phyloP scores from a whole-genome alignment of 2,113 vertebrate species.

The Lasiurus cinereus region DNA sequence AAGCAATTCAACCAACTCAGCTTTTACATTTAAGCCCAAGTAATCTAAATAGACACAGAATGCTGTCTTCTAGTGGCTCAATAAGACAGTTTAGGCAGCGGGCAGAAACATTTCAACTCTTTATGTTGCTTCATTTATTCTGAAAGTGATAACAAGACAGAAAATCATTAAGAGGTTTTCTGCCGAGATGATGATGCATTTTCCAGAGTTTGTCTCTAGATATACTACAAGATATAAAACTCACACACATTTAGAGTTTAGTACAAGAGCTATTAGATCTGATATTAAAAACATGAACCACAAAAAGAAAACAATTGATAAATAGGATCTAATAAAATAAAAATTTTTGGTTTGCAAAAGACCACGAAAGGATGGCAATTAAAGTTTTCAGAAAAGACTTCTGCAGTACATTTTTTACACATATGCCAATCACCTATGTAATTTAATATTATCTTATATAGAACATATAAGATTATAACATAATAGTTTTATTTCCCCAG shows the following conservation, averaged over 20 bases:
- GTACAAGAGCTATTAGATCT: not conserved
- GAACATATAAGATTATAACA: not conserved
- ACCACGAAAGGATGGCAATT: not conserved
- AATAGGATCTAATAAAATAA: not conserved
- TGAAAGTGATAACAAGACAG: conserved; percentile 74
- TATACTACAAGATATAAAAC: not conserved
- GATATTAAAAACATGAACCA: not conserved
- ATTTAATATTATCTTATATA: not conserved
- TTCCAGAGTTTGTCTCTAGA: conserved; percentile 68
- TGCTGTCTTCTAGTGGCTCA: conserved; percentile 44
- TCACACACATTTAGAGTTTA: conserved; percentile 28
- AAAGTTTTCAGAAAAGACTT: not conserved
- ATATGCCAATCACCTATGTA: not conserved
- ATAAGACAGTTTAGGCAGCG: conserved; percentile 53
- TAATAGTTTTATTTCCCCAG: not conserved
- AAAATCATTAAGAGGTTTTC: conserved; percentile 72
- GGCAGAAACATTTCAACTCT: conserved; percentile 38
- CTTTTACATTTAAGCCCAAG: conserved; percentile 72
- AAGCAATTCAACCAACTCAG: conserved; percentile 70
- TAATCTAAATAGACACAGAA: conserved; percentile 73
- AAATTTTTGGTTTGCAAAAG: not conserved
- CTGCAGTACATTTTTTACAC: not conserved
- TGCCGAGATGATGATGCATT: conserved; percentile 75
- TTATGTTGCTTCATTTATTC: conserved; percentile 68
- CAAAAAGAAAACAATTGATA: conserved; percentile 16